phyloP scores from a whole-genome alignment of 2,888 invertebrate genomes.

The Drosophila fungiperda region DNA sequence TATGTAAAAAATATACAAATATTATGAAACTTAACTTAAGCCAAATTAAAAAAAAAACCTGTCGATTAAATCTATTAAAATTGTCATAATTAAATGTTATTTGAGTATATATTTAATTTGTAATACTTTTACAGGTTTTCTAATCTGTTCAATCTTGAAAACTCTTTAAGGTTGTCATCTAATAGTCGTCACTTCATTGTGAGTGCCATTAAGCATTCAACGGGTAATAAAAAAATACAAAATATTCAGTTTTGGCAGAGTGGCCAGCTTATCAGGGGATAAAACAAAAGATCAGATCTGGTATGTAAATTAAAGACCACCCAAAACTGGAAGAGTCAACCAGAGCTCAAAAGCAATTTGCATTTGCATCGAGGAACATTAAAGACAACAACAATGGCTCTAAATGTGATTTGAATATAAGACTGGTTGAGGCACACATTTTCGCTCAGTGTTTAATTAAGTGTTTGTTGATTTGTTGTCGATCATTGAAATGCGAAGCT shows the following conservation, averaged over 20 bases:
- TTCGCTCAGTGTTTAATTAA: slow-evolving; percentile 66
- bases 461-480: slow-evolving; percentile 79
- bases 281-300: slow-evolving; percentile 63
- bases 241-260: slow-evolving; percentile 34
- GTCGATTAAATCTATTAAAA: not conserved
- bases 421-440: slow-evolving; percentile 6
- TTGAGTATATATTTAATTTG: not conserved
- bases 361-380: slow-evolving; percentile 65
- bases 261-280: slow-evolving; percentile 19
- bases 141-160: slow-evolving; percentile 43
- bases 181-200: slow-evolving; percentile 74
- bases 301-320: slow-evolving; percentile 67
- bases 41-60: not conserved
- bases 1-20: not conserved
- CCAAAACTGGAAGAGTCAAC: slow-evolving; percentile 38
- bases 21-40: not conserved
- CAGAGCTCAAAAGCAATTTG: slow-evolving; percentile 66
- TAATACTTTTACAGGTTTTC: slow-evolving; percentile 19
- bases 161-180: slow-evolving; percentile 55
- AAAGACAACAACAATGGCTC: slow-evolving; percentile 32
- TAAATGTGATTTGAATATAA: slow-evolving; percentile 42
- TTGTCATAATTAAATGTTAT: not conserved
- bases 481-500: slow-evolving; percentile 59
- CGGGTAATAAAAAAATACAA: slow-evolving; percentile 36
- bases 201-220: slow-evolving; percentile 43